Percentiles rank a stretch among this genome's conserved stretches.
These are phyloP conservation scores for Lepetodrilus schrolli DNA, from an alignment of 2,888 invertebrate genomes.

Conservation along the genomic window DNA sequence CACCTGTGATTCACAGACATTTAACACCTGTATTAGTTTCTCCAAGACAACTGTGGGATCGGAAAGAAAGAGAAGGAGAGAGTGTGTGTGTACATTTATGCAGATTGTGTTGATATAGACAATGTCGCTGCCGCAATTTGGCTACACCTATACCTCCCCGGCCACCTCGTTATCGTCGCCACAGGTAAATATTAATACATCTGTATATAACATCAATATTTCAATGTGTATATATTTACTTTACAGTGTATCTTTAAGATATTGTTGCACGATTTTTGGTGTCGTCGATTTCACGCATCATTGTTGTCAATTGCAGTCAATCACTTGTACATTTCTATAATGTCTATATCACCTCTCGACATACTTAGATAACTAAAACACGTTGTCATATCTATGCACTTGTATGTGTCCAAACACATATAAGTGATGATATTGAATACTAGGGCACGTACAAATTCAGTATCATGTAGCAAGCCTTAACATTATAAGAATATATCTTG, in stretches of 20 bases:
- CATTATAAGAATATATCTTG: no score
- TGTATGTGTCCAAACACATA: no score
- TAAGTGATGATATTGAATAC: no score
- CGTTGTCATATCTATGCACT: not conserved
- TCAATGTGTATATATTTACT: not conserved
- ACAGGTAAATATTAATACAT: slow-evolving; percentile 38
- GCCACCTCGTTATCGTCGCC: slow-evolving; percentile 36
- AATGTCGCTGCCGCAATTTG: slow-evolving; percentile 43
- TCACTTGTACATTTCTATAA: not conserved
- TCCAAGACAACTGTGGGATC: no score
- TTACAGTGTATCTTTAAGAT: no score
- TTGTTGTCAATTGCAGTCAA: not conserved
- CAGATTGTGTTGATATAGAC: slow-evolving; percentile 8
- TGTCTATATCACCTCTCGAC: not conserved
- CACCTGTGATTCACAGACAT: slow-evolving; percentile 20
- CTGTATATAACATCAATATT: not conserved
- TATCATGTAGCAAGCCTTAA: no score
- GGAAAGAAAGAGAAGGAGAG: not conserved
- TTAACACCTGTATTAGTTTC: no score
- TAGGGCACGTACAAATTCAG: no score
- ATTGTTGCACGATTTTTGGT: not conserved
- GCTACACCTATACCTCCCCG: slow-evolving; percentile 38
- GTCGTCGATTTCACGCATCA: not conserved
- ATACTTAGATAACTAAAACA: not conserved
- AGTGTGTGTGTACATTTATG: slow-evolving; percentile 8